Percentiles rank a stretch among this genome's conserved stretches.
phyloP scores from a whole-genome alignment of 2,888 invertebrate species.

The Agrypnus murinus region DNA sequence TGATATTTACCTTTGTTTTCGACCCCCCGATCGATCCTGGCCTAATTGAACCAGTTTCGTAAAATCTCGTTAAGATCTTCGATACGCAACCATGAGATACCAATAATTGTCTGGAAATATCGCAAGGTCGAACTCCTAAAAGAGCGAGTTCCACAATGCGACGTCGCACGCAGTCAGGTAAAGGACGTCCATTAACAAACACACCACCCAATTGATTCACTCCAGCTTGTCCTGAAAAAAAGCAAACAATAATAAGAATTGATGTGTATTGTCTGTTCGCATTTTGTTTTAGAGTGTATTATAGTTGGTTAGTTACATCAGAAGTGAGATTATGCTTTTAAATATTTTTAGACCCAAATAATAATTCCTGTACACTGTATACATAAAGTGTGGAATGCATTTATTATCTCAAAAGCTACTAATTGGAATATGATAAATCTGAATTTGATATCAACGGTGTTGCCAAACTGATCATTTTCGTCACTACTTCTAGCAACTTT shows the following conservation, averaged over 20 bases:
- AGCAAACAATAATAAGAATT: background rate
- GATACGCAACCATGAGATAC: constrained; percentile 98
- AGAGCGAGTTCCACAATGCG: constrained; percentile 96
- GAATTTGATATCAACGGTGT: no score
- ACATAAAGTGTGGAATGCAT: no score
- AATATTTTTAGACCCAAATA: no score
- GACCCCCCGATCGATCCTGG: constrained; percentile 97
- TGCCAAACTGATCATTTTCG: no score
- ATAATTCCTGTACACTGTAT: no score
- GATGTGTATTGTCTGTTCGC: no score
- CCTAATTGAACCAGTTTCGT: constrained; percentile 96
- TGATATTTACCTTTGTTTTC: constrained; percentile 86
- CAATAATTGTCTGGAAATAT: constrained; percentile 95
- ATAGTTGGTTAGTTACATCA: no score
- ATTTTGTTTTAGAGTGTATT: no score
- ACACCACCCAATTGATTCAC: constrained; percentile 98
- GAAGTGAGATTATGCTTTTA: no score
- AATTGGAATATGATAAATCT: no score
- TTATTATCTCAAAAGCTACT: no score
- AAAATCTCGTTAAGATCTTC: constrained; percentile 96
- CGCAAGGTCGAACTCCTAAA: constrained; percentile 96
- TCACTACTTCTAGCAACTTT: no score
- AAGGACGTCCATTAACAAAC: constrained; percentile 97
- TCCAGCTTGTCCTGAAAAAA: constrained; percentile 89
- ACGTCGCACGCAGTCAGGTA: constrained; percentile 94